Conservation (phyloP, 2,888 invertebrate genomes). For the Xestia sexstrigata region DNA sequence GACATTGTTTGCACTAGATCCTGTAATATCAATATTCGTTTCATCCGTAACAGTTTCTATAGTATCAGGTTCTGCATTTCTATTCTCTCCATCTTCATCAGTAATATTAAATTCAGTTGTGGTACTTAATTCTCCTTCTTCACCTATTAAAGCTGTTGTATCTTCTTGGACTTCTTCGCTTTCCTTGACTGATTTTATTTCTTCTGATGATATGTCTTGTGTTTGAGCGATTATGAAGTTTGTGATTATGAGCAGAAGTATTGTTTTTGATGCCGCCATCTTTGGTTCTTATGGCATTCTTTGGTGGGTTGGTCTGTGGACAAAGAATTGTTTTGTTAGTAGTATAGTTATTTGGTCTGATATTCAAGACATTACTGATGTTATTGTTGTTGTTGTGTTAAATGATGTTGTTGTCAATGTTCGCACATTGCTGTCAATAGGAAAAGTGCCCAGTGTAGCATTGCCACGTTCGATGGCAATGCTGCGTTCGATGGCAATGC, state of each 20-base stretch:
- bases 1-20: conserved; percentile 71
- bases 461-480: too few relatives aligned
- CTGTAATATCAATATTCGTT: conserved; percentile 50
- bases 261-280: conserved; percentile 57
- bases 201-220: conserved; percentile 54
- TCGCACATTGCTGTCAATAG: too few relatives aligned
- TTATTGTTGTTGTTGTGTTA: too few relatives aligned
- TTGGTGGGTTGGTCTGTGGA: conserved; percentile 60
- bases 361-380: neutral
- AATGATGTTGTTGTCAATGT: too few relatives aligned
- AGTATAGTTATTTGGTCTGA: neutral
- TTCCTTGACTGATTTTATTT: conserved; percentile 46
- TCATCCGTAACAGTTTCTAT: conserved; percentile 59
- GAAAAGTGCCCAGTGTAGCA: too few relatives aligned
- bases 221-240: conserved; percentile 47
- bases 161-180: conserved; percentile 50
- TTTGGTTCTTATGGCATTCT: conserved; percentile 59
- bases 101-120: conserved; percentile 46
- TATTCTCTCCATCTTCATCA: conserved; percentile 15
- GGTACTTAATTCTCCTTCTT: conserved; percentile 55
- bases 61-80: conserved; percentile 35
- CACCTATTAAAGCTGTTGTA: conserved; percentile 35
- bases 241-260: conserved; percentile 47
- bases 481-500: too few relatives aligned
- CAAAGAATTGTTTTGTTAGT: conserved; percentile 29